Conservation (phyloP, 53 echinoderm and acorn worm genomes). For the Luidia sarsii region DNA sequence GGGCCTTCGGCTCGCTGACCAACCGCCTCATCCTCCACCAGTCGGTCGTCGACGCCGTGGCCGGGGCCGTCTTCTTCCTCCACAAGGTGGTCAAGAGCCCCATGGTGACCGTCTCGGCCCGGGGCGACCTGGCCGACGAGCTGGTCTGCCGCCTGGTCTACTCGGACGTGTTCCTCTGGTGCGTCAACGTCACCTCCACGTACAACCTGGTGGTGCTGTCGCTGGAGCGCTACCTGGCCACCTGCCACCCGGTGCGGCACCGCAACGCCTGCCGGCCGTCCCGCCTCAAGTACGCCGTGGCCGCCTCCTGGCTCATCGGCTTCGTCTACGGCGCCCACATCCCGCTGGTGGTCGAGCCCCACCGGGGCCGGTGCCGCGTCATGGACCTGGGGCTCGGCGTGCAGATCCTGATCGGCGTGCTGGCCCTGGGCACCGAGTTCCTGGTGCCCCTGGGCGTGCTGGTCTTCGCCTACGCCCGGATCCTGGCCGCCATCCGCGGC, state of each 20-base stretch:
- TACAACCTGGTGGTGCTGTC: conserved; percentile 33
- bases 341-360: neutral
- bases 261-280: conserved; percentile 19
- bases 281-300: conserved; percentile 5
- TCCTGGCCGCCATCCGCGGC: neutral
- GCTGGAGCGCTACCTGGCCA: conserved; percentile 46
- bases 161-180: conserved; percentile 6
- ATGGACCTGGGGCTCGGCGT: neutral
- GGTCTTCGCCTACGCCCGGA: neutral
- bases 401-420: neutral
- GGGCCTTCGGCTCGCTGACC: conserved; percentile 17
- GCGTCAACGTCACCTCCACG: conserved; percentile 35
- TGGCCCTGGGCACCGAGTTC: neutral
- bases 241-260: conserved; percentile 50
- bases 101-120: neutral
- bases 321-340: conserved; percentile 24
- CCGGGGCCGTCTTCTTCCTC: conserved; percentile 16
- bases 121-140: neutral
- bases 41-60: conserved; percentile 10
- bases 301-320: conserved; percentile 12
- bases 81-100: neutral
- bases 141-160: neutral
- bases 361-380: neutral
- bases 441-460: neutral
- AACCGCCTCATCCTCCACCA: conserved; percentile 37